Evolutionary conservation across 1,140 invertebrate species (phyloP).

Genomic region (Dreissena rostriformis): DNA sequence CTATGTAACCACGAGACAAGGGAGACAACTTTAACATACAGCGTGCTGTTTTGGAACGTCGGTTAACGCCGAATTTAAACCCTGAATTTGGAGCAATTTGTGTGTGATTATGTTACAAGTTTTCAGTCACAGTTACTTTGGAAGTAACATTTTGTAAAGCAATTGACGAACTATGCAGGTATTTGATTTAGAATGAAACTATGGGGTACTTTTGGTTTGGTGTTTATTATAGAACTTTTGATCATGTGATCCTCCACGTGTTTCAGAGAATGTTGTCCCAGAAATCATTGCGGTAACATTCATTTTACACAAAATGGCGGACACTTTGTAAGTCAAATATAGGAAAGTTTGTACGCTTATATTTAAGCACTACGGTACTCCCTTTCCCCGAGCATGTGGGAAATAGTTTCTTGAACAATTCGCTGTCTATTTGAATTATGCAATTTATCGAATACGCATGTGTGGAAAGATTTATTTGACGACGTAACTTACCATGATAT

Average conservation of each 20-base stretch:
- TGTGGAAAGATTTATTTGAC: slow-evolving; percentile 43
- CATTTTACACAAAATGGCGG: slow-evolving; percentile 64
- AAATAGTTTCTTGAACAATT: slow-evolving; percentile 51
- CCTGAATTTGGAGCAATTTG: too few relatives aligned
- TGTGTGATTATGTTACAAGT: too few relatives aligned
- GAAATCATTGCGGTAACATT: slow-evolving; percentile 57
- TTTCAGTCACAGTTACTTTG: too few relatives aligned
- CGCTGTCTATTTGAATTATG: slow-evolving; percentile 52
- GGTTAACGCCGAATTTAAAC: too few relatives aligned
- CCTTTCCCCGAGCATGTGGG: slow-evolving; percentile 40
- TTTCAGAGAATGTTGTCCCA: slow-evolving; percentile 53
- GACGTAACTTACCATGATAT: slow-evolving; percentile 40
- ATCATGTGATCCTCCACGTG: slow-evolving; percentile 64
- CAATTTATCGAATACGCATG: slow-evolving; percentile 33
- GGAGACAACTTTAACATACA: too few relatives aligned
- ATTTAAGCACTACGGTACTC: slow-evolving; percentile 39
- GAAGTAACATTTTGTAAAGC: too few relatives aligned
- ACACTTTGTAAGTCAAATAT: slow-evolving; percentile 57
- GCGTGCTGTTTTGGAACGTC: too few relatives aligned
- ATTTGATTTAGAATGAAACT: too few relatives aligned
- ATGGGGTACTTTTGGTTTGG: not conserved
- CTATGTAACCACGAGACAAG: too few relatives aligned
- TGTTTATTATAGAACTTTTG: slow-evolving; percentile 24
- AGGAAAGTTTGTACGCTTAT: slow-evolving; percentile 55
- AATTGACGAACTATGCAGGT: too few relatives aligned